Conservation (phyloP, 2,888 invertebrate species). For the Harpalus rubripes region DNA sequence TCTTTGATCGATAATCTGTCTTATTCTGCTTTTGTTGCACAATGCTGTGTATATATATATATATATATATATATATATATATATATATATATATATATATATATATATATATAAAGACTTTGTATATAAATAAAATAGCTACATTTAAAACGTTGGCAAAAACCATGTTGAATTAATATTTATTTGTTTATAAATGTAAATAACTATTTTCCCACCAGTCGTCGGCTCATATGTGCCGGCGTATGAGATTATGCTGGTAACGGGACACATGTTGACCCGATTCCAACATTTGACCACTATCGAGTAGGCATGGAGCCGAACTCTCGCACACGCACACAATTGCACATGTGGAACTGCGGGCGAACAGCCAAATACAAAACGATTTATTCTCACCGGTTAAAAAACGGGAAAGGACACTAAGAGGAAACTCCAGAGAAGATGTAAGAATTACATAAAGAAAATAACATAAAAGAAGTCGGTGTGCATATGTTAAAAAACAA, state of each 20-base stretch:
- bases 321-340: neutral
- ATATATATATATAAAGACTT: too few relatives aligned
- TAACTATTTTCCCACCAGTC: neutral
- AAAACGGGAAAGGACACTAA: neutral
- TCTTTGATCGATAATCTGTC: too few relatives aligned
- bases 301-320: conserved; percentile 3
- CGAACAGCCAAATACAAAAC: neutral
- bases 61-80: too few relatives aligned
- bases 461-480: neutral
- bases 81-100: too few relatives aligned
- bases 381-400: conserved; percentile 1
- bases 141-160: neutral
- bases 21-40: too few relatives aligned
- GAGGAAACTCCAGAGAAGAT: conserved; percentile 14
- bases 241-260: neutral
- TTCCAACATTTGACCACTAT: conserved; percentile 11
- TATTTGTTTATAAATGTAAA: conserved; percentile 3
- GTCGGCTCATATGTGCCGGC: too few relatives aligned
- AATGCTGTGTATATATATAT: too few relatives aligned
- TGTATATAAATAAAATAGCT: too few relatives aligned
- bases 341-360: conserved; percentile 1
- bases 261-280: conserved; percentile 38
- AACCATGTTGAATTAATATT: neutral
- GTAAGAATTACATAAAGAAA: neutral
- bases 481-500: too few relatives aligned